Evolutionary conservation across 2,888 invertebrate species (phyloP).

Genomic region (Galerucella nymphaeae): DNA sequence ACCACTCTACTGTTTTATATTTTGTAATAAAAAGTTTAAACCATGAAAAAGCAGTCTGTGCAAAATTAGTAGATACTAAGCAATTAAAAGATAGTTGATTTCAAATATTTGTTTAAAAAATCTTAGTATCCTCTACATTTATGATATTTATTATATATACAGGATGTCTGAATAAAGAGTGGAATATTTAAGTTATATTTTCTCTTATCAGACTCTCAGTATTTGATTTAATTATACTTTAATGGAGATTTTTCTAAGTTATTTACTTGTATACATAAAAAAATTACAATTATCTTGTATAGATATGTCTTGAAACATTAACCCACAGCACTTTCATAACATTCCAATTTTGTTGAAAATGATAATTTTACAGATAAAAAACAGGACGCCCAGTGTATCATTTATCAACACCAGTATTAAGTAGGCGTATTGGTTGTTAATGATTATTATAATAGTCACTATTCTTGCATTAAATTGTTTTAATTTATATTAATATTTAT

Average conservation of each 20-base stretch:
- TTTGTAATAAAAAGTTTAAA: not conserved
- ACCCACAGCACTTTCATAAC: not conserved
- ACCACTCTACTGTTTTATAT: not conserved
- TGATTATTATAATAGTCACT: conserved; percentile 8
- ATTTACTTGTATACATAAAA: not conserved
- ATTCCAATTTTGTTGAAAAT: conserved; percentile 1
- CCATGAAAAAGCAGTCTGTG: not conserved
- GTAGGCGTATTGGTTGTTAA: conserved; percentile 31
- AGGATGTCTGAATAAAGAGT: no score
- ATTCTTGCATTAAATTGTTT: not conserved
- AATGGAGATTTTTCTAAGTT: no score
- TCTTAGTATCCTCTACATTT: no score
- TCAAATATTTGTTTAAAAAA: not conserved
- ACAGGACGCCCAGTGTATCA: conserved; percentile 36
- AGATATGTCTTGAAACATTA: not conserved
- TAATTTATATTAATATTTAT: not conserved
- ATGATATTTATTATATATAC: no score
- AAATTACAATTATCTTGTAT: not conserved
- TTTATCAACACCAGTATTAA: conserved; percentile 22
- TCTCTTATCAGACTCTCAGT: no score
- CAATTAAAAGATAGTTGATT: not conserved
- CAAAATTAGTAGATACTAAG: not conserved
- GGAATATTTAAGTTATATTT: no score
- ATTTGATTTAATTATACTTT: no score
- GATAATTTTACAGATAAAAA: conserved; percentile 29